A percentile compares a stretch with the other conserved stretches of the same genome.
Evolutionary conservation across 2,888 invertebrate species (phyloP).

Genomic region (Sthenelais limicola): DNA sequence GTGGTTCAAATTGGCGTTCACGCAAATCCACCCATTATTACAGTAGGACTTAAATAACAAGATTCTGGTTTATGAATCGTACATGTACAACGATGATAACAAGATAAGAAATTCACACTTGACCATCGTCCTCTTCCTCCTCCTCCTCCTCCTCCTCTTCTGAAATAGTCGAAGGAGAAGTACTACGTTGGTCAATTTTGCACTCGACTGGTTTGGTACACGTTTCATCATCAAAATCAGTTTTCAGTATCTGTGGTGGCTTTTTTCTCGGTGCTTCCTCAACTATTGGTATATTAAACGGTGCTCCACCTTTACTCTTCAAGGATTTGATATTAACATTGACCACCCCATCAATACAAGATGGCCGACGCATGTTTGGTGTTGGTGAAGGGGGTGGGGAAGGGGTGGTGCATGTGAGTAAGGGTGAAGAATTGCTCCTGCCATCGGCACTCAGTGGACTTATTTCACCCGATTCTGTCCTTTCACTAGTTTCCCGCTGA

Average conservation of each 20-base stretch:
- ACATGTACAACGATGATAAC: too few relatives aligned
- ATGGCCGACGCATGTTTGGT: conserved; percentile 53
- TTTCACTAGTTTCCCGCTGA: neutral
- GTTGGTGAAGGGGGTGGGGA: conserved; percentile 46
- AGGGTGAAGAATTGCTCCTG: conserved; percentile 42
- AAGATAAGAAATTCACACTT: too few relatives aligned
- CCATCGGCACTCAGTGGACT: conserved; percentile 19
- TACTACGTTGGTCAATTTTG: too few relatives aligned
- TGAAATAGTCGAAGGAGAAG: too few relatives aligned
- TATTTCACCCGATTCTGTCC: conserved; percentile 15
- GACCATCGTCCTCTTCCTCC: too few relatives aligned
- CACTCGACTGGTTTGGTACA: too few relatives aligned
- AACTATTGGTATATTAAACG: conserved; percentile 22
- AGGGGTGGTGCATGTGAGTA: conserved; percentile 43
- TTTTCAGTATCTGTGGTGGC: conserved; percentile 43
- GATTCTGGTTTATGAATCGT: too few relatives aligned
- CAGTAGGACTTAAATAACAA: too few relatives aligned
- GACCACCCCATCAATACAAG: conserved; percentile 52
- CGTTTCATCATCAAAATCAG: conserved; percentile 43
- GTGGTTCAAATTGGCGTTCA: too few relatives aligned
- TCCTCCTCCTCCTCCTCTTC: too few relatives aligned
- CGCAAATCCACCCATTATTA: too few relatives aligned
- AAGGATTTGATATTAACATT: conserved; percentile 43
- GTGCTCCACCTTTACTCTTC: conserved; percentile 15
- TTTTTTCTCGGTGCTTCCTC: conserved; percentile 28